These are phyloP conservation scores for Brachionus paranguensis DNA, from an alignment of 1,140 invertebrate genomes.

Conservation along the genomic window DNA sequence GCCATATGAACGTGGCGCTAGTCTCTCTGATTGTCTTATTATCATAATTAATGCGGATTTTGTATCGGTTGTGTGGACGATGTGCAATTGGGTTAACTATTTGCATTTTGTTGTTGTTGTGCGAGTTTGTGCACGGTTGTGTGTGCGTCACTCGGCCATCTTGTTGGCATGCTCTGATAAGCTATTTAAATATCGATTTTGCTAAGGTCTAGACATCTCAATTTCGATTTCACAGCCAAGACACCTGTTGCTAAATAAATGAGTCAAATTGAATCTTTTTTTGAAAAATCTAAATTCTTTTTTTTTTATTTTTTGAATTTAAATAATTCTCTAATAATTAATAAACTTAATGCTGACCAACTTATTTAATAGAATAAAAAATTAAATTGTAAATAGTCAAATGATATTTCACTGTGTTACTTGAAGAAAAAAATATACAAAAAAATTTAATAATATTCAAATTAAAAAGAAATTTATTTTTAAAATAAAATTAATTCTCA, in stretches of 20 bases:
- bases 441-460: too few species aligned
- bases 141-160: neutral
- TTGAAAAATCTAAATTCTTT: too few species aligned
- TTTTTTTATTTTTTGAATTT: too few species aligned
- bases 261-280: neutral
- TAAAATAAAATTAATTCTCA: too few species aligned
- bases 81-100: neutral
- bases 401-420: too few species aligned
- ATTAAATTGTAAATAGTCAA: too few species aligned
- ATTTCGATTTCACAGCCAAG: neutral
- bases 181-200: neutral
- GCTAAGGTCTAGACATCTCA: neutral
- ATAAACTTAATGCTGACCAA: too few species aligned
- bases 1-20: neutral
- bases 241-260: neutral
- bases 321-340: too few species aligned
- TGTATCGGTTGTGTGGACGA: neutral
- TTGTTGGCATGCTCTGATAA: neutral
- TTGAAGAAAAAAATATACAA: too few species aligned
- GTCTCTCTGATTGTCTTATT: neutral
- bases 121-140: neutral
- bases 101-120: neutral
- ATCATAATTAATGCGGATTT: neutral
- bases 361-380: too few species aligned
- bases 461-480: too few species aligned